Base-by-base conservation (phyloP, 1,140 invertebrate species). In the Lamellibrachia luymesi region DNA sequence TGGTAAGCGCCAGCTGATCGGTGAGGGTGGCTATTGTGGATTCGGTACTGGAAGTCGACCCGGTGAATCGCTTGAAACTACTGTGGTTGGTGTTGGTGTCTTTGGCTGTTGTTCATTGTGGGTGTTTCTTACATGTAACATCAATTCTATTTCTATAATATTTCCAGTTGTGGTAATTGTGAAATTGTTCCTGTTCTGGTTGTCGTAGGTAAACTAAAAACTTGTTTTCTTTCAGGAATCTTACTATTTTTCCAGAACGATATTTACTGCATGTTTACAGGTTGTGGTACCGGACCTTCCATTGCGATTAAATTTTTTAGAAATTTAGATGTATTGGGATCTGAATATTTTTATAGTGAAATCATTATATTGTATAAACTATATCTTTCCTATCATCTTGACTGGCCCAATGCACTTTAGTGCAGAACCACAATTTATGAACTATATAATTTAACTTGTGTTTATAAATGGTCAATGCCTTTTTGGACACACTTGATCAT, bases 1-100 rank as follows among this genome's bases (percentile, higher is more conserved):
- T 93, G 97, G 97, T 97, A 97, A 97, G 97, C 96, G 94, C 94
- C 90, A 90, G 25, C 25, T 93, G 90, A 25, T 51, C 51, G 38
- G 64, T 89, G 51, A 2, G 64, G 64, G 17, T 80, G 13, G 64
- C 64, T 80, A 80, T 10, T 22, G 13, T 80, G 64, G 64, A 80
- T 22, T 80, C 25, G 64, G 64, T 80, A 22, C 64, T 80, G 64
- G 64, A 80, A 80, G 17, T 80, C 25, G 13, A 22, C 64, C 64
- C 6, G 64, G 6, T 80, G 64, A 80, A 93, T 51, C 51, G 52
- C 10, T 92, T 51, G 92, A 49, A 51, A 50, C 56, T 80, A 50
- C 4, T 49, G 51, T 91, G 91, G 49, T 91, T 50, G 91, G 90
- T 38, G 50, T 17, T 93, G 13, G 91, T 90, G 25, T 90, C 51